Evolutionary conservation across 2,797 vertebrate genomes (phyloP).

Genomic region (Chromis chromis): DNA sequence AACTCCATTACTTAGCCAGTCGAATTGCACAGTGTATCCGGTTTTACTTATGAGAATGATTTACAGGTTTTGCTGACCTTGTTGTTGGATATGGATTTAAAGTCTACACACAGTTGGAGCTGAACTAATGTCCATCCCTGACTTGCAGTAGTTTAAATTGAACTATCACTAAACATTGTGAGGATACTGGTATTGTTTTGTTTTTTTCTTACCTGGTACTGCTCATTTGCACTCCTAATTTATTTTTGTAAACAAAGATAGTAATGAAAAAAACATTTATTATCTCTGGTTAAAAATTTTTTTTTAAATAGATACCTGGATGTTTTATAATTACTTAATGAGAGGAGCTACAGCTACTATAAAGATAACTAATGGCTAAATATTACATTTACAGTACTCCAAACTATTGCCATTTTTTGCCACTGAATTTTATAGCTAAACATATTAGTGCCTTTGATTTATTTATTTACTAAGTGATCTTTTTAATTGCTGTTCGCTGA

Average conservation of each 20-base stretch:
- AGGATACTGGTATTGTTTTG: no score
- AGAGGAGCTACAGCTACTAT: no score
- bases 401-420: background rate
- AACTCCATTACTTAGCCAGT: conserved; percentile 8
- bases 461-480: conserved; percentile 6
- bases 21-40: background rate
- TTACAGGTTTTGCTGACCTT: background rate
- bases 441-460: background rate
- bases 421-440: background rate
- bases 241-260: no score
- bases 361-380: no score
- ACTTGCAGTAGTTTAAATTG: background rate
- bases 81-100: background rate
- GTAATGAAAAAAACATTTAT: background rate
- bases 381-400: no score
- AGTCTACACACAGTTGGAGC: background rate
- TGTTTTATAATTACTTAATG: no score
- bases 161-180: background rate
- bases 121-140: background rate
- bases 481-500: background rate
- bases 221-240: no score
- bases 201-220: no score
- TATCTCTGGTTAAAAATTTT: background rate
- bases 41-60: background rate
- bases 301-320: background rate